phyloP scores from a whole-genome alignment of 1,140 invertebrate species.

The Teleogryllus occipitalis region DNA sequence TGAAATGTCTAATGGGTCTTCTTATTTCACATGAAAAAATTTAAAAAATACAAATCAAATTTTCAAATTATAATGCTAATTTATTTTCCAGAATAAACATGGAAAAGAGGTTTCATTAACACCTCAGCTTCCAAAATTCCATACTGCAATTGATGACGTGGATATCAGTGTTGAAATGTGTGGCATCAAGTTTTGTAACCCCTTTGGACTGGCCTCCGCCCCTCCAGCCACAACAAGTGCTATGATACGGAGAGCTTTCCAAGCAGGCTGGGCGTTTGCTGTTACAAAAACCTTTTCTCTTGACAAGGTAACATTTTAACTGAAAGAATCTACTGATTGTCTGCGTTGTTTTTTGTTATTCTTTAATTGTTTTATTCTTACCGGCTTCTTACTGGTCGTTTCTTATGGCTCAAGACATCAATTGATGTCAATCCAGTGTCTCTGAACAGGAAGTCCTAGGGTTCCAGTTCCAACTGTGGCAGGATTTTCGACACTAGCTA shows the following conservation, averaged over 20 bases:
- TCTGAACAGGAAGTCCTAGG: no score
- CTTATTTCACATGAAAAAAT: no score
- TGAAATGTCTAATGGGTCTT: no score
- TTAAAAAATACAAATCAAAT: no score
- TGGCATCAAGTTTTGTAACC: slow-evolving; percentile 90
- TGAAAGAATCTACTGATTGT: no score
- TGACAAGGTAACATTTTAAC: slow-evolving; percentile 63
- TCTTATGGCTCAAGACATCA: no score
- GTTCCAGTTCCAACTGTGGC: no score
- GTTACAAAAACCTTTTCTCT: slow-evolving; percentile 94
- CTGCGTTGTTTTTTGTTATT: no score
- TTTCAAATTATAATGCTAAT: not conserved
- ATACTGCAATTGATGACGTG: slow-evolving; percentile 86
- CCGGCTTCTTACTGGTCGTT: no score
- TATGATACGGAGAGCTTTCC: slow-evolving; percentile 91
- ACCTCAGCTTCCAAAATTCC: slow-evolving; percentile 80
- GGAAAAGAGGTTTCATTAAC: slow-evolving; percentile 50
- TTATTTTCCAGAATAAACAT: slow-evolving; percentile 41
- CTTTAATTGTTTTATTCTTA: no score
- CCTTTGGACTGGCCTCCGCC: slow-evolving; percentile 94
- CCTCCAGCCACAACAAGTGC: slow-evolving; percentile 88
- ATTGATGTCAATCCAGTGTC: no score
- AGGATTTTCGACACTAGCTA: no score
- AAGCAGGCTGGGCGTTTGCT: slow-evolving; percentile 93
- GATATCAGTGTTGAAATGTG: slow-evolving; percentile 88